These are phyloP conservation scores for Drosophila auraria DNA, from an alignment of 1,140 invertebrate species.

Conservation along the genomic window DNA sequence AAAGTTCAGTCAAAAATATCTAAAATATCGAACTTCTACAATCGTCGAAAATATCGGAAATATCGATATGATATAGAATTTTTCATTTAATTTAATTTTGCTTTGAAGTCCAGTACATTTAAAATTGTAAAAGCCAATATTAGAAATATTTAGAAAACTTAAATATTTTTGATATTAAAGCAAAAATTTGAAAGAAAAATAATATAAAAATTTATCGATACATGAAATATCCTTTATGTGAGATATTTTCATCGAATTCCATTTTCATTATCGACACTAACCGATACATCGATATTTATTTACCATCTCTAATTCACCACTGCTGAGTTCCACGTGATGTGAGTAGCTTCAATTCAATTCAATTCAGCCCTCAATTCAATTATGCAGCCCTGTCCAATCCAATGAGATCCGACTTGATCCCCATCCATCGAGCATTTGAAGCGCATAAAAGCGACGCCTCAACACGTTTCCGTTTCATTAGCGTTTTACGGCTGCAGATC, in stretches of 20 bases:
- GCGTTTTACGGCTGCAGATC: constrained; percentile 30
- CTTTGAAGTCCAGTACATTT: no score
- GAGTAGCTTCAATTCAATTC: constrained; percentile 47
- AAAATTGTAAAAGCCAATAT: no score
- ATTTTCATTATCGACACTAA: not conserved
- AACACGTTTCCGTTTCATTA: constrained; percentile 66
- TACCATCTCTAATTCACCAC: not conserved
- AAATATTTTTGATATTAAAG: no score
- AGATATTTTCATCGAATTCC: not conserved
- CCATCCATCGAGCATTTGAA: constrained; percentile 35
- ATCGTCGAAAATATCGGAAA: no score
- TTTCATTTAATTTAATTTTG: no score
- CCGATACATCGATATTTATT: not conserved
- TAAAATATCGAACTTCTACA: no score
- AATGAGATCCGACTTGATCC: constrained; percentile 4
- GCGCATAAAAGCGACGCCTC: constrained; percentile 39
- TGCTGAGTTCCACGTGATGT: constrained; percentile 25
- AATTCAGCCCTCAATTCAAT: no score
- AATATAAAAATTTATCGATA: no score
- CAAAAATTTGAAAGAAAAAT: no score
- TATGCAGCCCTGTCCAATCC: constrained; percentile 37
- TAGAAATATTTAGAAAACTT: no score
- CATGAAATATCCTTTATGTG: no score
- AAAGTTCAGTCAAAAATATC: not conserved
- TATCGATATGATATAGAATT: no score